Evolutionary conservation across 1,140 invertebrate species (phyloP), one percentile per base, ranked within the genome.

Genomic region (Triops cancriformis): DNA sequence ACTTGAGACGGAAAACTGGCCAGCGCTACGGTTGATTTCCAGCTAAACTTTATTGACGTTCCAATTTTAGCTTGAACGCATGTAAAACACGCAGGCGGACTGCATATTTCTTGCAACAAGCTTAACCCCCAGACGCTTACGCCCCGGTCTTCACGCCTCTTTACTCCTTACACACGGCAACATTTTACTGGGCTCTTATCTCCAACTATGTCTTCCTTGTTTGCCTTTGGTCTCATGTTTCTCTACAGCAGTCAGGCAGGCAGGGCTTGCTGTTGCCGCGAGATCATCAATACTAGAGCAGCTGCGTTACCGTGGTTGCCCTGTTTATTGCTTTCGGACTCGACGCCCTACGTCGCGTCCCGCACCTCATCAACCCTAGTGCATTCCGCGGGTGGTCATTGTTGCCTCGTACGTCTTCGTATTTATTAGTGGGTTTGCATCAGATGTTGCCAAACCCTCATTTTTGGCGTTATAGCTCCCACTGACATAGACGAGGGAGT

Each of bases 21-120:
- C 14, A 64, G 51, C 18, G 51, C 51, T 64, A 18, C 7, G 51
- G 18, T 64, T 23, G 51, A 7, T 64, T 64, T 23, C 51, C 51
- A 10, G 23, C 51, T 0, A 18, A 64, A 64, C n/a, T 64, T 64
- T 23, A 64, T 64, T 64, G 51, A 23, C 51, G 51, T 64, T 64
- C 51, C 51, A 64, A 64, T 64, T 64, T 64, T 64, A 64, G 51
- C 51, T 64, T 12, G 51, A 64, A 64, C 51, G 51, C 51, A 64
- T 64, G 51, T 64, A n/a, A 64, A 64, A 64, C 51, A 64, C 51
- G 51, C 51, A 64, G 51, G 51, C 51, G 51, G 51, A 23, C 10
- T 64, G 51, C 51, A n/a, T 64, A 64, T 64, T 64, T 64, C 51
- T 64, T 64, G 12, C 45, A 64, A 64, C 51, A 23, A n/a, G 7